A percentile compares a stretch with the other conserved stretches of the same genome.
Evolutionary conservation across 2,797 vertebrate species (phyloP).

Genomic region (Pangasius mekongensis): DNA sequence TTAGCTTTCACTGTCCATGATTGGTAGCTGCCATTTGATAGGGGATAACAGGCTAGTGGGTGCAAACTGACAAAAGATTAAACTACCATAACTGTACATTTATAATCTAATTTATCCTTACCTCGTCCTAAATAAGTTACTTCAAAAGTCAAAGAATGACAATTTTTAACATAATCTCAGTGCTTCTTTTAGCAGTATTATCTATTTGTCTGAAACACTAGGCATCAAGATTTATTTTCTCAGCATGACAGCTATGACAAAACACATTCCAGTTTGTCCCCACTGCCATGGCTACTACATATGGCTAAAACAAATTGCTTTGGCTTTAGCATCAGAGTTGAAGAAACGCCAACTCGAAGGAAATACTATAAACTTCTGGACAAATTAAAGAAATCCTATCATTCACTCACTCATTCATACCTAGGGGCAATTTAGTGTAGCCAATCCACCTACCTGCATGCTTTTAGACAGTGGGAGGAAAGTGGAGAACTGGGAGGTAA

Average conservation of each 20-base stretch:
- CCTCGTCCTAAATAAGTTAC: not conserved
- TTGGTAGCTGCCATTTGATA: not conserved
- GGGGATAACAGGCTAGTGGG: not conserved
- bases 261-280: not conserved
- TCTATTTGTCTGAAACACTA: not conserved
- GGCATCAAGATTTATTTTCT: not conserved
- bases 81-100: not conserved
- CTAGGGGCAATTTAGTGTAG: not conserved
- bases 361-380: not conserved
- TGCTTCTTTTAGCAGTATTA: not conserved
- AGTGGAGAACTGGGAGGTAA: not conserved
- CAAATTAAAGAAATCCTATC: not conserved
- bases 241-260: not conserved
- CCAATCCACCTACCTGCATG: not conserved
- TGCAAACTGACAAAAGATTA: not conserved
- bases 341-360: not conserved
- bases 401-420: not conserved
- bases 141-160: not conserved
- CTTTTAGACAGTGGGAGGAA: not conserved
- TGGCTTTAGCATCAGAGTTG: not conserved
- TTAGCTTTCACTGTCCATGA: not conserved
- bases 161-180: not conserved
- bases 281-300: not conserved
- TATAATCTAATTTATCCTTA: not conserved
- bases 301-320: not conserved